These are phyloP conservation scores for Agrochola macilenta DNA, from an alignment of 2,888 invertebrate species.

Conservation along the genomic window DNA sequence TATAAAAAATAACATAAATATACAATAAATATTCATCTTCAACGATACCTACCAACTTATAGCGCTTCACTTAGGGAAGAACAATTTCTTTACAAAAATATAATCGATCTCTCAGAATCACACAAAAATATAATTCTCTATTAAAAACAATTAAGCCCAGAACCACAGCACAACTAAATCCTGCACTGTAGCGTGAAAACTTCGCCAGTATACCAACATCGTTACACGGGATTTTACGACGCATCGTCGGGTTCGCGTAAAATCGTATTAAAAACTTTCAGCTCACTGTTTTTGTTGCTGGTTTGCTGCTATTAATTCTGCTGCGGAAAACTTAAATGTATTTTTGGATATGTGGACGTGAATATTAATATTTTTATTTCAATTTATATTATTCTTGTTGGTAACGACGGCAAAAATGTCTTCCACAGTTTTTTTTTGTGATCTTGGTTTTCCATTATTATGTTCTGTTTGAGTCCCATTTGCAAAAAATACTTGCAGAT, in stretches of 20 bases:
- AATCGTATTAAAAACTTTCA: slow-evolving; percentile 61
- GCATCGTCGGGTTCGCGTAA: slow-evolving; percentile 32
- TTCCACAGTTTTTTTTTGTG: not conserved
- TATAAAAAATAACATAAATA: too few relatives aligned
- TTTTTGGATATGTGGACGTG: not conserved
- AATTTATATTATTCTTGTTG: not conserved
- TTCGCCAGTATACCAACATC: slow-evolving; percentile 48
- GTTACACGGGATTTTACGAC: slow-evolving; percentile 52
- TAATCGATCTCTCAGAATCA: not conserved
- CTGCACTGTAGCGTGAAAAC: slow-evolving; percentile 39
- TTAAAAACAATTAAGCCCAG: slow-evolving; percentile 8
- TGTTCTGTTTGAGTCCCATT: not conserved
- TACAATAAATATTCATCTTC: not conserved
- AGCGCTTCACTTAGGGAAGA: not conserved
- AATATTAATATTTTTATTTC: not conserved
- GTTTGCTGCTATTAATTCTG: slow-evolving; percentile 21
- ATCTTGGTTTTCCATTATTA: not conserved
- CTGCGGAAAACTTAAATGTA: not conserved
- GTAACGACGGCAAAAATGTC: not conserved
- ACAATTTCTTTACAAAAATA: not conserved
- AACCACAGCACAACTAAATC: slow-evolving; percentile 43
- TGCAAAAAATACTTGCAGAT: not conserved
- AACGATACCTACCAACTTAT: not conserved
- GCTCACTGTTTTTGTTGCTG: slow-evolving; percentile 25
- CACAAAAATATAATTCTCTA: slow-evolving; percentile 9